Evolutionary conservation across 92 coral and sea anemone species (phyloP), one percentile per base, ranked within the genome.

Genomic region (Pocillopora meandrina): DNA sequence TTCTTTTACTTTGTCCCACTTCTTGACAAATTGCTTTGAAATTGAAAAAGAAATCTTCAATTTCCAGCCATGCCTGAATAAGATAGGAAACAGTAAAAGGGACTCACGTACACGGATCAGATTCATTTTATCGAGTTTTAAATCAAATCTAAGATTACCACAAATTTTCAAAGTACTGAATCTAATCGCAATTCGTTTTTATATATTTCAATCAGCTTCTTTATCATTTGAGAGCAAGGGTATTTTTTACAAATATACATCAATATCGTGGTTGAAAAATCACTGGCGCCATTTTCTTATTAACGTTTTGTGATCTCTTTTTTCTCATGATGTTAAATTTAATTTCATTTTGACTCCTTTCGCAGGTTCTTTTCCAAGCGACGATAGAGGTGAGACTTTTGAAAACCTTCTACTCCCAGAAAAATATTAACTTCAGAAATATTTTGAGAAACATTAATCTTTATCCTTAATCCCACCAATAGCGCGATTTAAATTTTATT

Each of bases 291-390:
- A 18, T 14, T 9, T 19, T 12, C 56, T 70, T 16, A 16, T 70
- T 70, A 59, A 33, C 67, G n/a, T 61, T 23, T 35, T 71, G 35
- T 36, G 61, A 19, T 10, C 8, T 7, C 19, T 16, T 63, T 63
- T 18, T 74, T 74, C 71, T 72, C 35, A 34, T 16, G 64, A 5
- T 72, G 66, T 49, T 52, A 52, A 76, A 36, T 74, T 88, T 74
- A 76, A 36, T 74, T 88, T 74, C 56, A 14, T 52, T 85, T 80
- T 86, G 66, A 17, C 2, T 19, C 68, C 7, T 71, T 55, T 81
- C 56, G 12, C 73, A 89, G 92, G 92, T 84, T 76, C 92, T 34
- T 85, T 85, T 67, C 92, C 92, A 36, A 89, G 88, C 76, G 85
- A 89, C 23, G 87, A 89, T 20, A 82, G 59, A 82, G 86, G 92